Evolutionary conservation across 2,113 vertebrate species (phyloP).

Genomic region (Syngnathus typhle): DNA sequence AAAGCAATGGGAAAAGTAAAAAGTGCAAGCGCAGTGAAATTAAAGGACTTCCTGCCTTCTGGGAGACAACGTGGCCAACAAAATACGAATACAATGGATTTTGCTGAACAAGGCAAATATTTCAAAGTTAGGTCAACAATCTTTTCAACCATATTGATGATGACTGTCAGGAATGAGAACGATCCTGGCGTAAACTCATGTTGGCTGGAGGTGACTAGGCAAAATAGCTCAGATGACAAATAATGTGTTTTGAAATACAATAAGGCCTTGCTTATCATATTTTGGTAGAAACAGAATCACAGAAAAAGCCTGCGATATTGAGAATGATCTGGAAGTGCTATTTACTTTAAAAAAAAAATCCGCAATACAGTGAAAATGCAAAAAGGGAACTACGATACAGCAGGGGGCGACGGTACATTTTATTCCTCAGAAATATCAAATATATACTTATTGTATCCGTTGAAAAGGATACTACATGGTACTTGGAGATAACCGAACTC

Average conservation of each 20-base stretch:
- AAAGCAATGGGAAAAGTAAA: slow-evolving; percentile 55
- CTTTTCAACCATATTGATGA: neutral
- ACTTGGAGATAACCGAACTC: neutral
- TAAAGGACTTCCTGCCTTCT: slow-evolving; percentile 56
- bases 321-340: no score
- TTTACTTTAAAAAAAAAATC: no score
- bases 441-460: no score
- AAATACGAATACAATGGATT: slow-evolving; percentile 38
- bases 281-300: no score
- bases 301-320: no score
- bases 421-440: neutral
- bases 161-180: neutral
- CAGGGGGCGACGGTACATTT: neutral
- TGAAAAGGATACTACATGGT: neutral
- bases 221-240: no score
- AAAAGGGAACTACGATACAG: no score
- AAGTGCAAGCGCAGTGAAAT: slow-evolving; percentile 60
- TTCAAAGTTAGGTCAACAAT: slow-evolving; percentile 14
- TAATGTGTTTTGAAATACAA: no score
- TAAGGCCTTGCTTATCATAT: no score
- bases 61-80: slow-evolving; percentile 24
- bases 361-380: no score
- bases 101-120: slow-evolving; percentile 13
- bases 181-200: neutral
- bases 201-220: neutral